Percentiles rank a stretch among this genome's conserved stretches.
phyloP scores from a whole-genome alignment of 2,888 invertebrate species.

The Diplolepis rosae region DNA sequence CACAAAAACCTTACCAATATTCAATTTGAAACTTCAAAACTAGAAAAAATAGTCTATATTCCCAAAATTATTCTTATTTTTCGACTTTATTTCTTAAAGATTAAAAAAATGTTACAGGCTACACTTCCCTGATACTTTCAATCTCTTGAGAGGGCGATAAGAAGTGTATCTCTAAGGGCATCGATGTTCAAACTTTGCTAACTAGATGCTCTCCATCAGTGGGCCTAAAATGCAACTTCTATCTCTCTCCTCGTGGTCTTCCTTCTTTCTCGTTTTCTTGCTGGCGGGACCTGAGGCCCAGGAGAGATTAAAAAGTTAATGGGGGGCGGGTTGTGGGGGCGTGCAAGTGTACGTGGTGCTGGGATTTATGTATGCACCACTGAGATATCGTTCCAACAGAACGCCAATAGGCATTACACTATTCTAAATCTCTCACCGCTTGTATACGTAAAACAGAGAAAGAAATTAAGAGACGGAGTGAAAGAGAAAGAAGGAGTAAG shows the following conservation, averaged over 20 bases:
- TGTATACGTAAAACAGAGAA: constrained; percentile 8
- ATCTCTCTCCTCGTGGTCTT: constrained; percentile 12
- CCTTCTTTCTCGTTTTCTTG: constrained; percentile 47
- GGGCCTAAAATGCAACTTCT: constrained; percentile 29
- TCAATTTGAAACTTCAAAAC: too few relatives aligned
- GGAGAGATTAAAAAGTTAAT: constrained; percentile 73
- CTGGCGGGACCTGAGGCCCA: constrained; percentile 53
- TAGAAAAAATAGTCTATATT: too few relatives aligned
- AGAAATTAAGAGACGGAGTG: constrained; percentile 35
- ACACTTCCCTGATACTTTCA: not conserved
- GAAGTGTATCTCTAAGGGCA: constrained; percentile 9
- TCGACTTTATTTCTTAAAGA: too few relatives aligned
- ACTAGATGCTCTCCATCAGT: constrained; percentile 24
- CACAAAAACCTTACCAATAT: too few relatives aligned
- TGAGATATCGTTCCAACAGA: constrained; percentile 70
- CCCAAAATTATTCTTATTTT: too few relatives aligned
- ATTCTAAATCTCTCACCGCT: constrained; percentile 65
- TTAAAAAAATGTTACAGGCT: too few relatives aligned
- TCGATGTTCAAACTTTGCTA: constrained; percentile 17
- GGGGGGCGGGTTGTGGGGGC: constrained; percentile 73
- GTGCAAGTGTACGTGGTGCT: constrained; percentile 72
- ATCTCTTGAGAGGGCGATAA: not conserved
- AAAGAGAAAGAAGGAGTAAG: constrained; percentile 10
- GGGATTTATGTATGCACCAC: constrained; percentile 73
- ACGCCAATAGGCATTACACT: constrained; percentile 70